phyloP scores from a whole-genome alignment of 1,140 invertebrate genomes.

The Andricus grossulariae region DNA sequence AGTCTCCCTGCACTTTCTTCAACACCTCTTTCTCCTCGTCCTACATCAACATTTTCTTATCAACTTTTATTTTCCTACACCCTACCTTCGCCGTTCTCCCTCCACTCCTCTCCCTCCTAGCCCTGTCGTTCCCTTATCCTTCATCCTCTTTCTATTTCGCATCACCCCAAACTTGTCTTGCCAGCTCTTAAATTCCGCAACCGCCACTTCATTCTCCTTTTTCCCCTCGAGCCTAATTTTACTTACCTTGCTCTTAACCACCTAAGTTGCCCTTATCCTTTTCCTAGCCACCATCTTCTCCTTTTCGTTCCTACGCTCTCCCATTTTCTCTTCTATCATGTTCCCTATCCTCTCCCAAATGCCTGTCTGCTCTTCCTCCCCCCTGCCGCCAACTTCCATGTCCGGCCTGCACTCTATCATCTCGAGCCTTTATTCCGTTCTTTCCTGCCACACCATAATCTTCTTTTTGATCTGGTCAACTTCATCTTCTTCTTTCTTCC shows the following conservation, averaged over 20 bases:
- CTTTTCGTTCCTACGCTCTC: constrained; percentile 23
- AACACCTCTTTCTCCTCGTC: not conserved
- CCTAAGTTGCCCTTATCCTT: not conserved
- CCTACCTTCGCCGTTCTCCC: no score
- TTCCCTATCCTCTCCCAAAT: constrained; percentile 24
- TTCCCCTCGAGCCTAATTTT: not conserved
- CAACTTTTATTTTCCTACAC: not conserved
- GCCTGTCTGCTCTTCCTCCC: not conserved
- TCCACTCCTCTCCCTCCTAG: no score
- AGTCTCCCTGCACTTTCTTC: not conserved
- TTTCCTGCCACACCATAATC: no score
- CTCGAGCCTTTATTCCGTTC: no score
- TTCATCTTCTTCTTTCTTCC: no score
- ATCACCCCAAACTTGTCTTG: no score
- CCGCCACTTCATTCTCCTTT: not conserved
- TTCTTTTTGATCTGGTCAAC: no score
- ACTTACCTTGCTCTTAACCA: no score
- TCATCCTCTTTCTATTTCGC: no score
- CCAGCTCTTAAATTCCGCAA: not conserved
- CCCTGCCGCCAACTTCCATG: not conserved
- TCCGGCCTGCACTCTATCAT: no score
- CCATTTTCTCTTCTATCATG: constrained; percentile 34
- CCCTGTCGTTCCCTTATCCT: no score
- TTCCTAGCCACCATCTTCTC: not conserved
- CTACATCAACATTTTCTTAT: not conserved